These are phyloP conservation scores for Cephus cinctus DNA, from an alignment of 1,140 invertebrate species.

Conservation along the genomic window DNA sequence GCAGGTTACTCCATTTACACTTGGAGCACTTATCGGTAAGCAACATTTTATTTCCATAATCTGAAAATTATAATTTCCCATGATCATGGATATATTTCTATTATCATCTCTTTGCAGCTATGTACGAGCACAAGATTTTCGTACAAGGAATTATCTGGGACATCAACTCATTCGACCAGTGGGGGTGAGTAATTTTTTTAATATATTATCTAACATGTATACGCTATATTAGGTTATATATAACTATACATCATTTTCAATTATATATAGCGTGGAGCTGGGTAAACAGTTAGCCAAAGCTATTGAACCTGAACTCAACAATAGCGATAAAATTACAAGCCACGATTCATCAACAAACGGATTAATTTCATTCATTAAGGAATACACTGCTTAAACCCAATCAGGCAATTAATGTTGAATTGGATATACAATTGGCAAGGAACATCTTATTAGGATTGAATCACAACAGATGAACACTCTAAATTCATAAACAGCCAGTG, in stretches of 20 bases:
- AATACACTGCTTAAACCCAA: slow-evolving; percentile 34
- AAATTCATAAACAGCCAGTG: no score
- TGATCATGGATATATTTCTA: slow-evolving; percentile 17
- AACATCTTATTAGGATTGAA: no score
- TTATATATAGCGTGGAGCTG: slow-evolving; percentile 80
- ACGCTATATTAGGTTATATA: slow-evolving; percentile 2
- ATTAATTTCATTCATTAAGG: slow-evolving; percentile 80
- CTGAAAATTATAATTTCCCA: slow-evolving; percentile 9
- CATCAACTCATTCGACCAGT: slow-evolving; percentile 99
- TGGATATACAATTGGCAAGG: slow-evolving; percentile 1
- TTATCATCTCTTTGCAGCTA: slow-evolving; percentile 63
- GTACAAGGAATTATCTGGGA: slow-evolving; percentile 98
- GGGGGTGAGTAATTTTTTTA: slow-evolving; percentile 73
- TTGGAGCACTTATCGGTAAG: slow-evolving; percentile 94
- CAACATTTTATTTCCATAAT: slow-evolving; percentile 24
- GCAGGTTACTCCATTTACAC: slow-evolving; percentile 89
- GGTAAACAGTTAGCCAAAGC: slow-evolving; percentile 98
- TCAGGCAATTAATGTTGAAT: background rate
- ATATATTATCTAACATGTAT: slow-evolving; percentile 2
- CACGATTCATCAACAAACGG: slow-evolving; percentile 85
- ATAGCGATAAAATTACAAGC: slow-evolving; percentile 57
- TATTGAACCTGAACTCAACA: slow-evolving; percentile 90
- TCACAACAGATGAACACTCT: no score
- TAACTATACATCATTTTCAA: slow-evolving; percentile 17
- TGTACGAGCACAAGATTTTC: slow-evolving; percentile 99